Conservation (phyloP, 2,888 invertebrate species). For the Temnothorax unifasciatus region DNA sequence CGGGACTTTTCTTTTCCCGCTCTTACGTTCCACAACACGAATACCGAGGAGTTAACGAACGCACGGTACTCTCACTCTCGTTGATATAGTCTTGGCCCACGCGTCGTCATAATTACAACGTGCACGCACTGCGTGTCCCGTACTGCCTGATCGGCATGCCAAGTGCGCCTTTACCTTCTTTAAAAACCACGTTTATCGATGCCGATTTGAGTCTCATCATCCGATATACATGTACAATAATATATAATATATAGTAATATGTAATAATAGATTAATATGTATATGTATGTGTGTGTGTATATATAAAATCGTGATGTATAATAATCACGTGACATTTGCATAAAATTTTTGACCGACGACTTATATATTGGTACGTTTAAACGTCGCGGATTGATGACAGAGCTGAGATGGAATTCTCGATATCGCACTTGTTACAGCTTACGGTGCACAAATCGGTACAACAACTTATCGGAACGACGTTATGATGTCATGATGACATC, state of each 20-base stretch:
- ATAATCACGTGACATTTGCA: not conserved
- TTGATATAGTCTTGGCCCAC: slow-evolving; percentile 83
- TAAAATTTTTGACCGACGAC: not conserved
- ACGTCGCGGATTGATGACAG: not conserved
- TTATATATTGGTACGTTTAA: not conserved
- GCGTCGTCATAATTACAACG: slow-evolving; percentile 84
- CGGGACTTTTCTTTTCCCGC: slow-evolving; percentile 63
- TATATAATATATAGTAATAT: not conserved
- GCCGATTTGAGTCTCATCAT: slow-evolving; percentile 31
- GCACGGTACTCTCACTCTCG: slow-evolving; percentile 75
- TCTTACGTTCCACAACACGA: slow-evolving; percentile 51
- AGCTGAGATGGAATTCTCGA: slow-evolving; percentile 45
- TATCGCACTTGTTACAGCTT: slow-evolving; percentile 24
- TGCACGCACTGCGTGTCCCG: slow-evolving; percentile 82
- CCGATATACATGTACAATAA: not conserved
- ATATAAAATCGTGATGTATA: not conserved
- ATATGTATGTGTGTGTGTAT: not conserved
- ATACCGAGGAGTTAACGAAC: slow-evolving; percentile 80
- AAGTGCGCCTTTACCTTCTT: slow-evolving; percentile 46
- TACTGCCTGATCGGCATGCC: slow-evolving; percentile 81
- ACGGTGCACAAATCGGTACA: slow-evolving; percentile 55
- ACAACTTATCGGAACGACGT: slow-evolving; percentile 72
- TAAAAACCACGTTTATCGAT: not conserved
- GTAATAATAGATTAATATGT: not conserved
- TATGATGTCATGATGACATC: slow-evolving; percentile 78